Conservation (phyloP, 1,140 invertebrate genomes). For the Eriosoma lanigerum region DNA sequence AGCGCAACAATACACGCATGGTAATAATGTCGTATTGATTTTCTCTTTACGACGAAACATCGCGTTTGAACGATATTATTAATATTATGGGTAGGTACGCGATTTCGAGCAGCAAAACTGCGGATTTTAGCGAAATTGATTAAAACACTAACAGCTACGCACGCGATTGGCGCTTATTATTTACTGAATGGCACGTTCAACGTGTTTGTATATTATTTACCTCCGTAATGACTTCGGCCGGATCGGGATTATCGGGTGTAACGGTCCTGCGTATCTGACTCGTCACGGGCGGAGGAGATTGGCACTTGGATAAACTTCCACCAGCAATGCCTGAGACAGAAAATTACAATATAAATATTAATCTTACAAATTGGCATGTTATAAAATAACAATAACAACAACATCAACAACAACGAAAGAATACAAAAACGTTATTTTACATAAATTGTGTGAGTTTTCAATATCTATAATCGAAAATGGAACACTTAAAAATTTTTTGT, state of each 20-base stretch:
- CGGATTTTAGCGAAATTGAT: background rate
- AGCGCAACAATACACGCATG: no score
- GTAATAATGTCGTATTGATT: no score
- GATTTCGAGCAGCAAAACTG: background rate
- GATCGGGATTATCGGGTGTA: slow-evolving; percentile 65
- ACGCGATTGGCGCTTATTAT: no score
- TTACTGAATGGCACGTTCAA: background rate
- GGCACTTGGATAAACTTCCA: slow-evolving; percentile 50
- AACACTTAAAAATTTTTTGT: no score
- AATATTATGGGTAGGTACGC: no score
- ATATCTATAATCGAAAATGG: no score
- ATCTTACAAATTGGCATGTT: background rate
- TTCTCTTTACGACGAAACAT: no score
- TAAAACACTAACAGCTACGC: background rate
- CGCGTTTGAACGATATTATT: no score
- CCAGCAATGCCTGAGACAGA: slow-evolving; percentile 13
- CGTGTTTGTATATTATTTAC: slow-evolving; percentile 56
- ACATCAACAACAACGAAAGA: background rate
- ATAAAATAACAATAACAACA: background rate
- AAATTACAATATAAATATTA: background rate
- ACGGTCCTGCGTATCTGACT: slow-evolving; percentile 58
- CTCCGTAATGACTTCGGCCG: slow-evolving; percentile 66
- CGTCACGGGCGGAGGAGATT: slow-evolving; percentile 53
- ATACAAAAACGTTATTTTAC: no score
- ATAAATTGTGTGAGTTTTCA: no score